Conservation (phyloP, 2,113 vertebrate species). For the Lasiurus cinereus region DNA sequence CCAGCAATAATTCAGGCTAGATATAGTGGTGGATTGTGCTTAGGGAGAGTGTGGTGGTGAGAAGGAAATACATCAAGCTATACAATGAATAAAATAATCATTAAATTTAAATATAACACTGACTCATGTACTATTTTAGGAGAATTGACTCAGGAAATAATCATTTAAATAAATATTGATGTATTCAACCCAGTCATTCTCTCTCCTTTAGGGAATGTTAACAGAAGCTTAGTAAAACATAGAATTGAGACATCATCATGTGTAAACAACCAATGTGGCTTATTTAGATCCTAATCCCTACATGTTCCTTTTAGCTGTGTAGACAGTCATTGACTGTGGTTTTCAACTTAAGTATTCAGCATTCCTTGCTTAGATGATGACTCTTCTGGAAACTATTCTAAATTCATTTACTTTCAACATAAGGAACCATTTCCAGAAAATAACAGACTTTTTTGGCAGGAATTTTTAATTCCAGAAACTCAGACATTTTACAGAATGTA, state of each 20-base stretch:
- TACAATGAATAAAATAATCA: neutral
- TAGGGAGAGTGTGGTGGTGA: neutral
- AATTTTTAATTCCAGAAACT: conserved; percentile 75
- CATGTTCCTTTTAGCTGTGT: neutral
- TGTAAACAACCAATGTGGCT: conserved; percentile 15
- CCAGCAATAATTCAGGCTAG: neutral
- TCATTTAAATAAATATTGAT: conserved; percentile 57
- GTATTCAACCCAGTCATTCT: neutral
- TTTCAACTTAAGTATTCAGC: conserved; percentile 39
- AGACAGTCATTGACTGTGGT: conserved; percentile 23
- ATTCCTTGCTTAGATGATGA: conserved; percentile 41
- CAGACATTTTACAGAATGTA: conserved; percentile 67
- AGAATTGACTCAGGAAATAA: conserved; percentile 1
- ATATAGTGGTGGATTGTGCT: neutral
- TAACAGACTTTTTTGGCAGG: conserved; percentile 46
- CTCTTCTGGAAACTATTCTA: conserved; percentile 69
- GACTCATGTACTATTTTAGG: neutral
- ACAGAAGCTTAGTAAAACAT: neutral
- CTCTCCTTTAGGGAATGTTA: conserved; percentile 57
- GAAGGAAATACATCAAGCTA: neutral
- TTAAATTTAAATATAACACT: conserved; percentile 7
- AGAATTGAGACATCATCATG: neutral
- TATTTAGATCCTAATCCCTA: neutral
- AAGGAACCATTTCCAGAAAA: conserved; percentile 71
- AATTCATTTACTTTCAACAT: conserved; percentile 74